Base-by-base conservation (phyloP, 2,113 vertebrate genomes). In the Acanthochromis polyacanthus region DNA sequence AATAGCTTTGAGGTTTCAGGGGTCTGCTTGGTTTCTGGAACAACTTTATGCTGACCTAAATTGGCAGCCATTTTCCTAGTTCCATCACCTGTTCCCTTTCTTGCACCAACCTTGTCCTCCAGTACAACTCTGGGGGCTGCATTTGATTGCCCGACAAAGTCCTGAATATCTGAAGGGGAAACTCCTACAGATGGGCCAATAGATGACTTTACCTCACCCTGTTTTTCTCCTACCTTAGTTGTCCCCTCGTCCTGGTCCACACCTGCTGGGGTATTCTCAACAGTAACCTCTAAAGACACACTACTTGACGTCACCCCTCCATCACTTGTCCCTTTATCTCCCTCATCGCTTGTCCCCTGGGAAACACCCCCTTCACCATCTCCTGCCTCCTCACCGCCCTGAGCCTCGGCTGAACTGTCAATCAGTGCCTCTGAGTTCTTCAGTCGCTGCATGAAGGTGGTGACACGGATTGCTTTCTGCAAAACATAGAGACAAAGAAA, bases 391-490 rank as follows among this genome's bases (percentile, higher is more conserved):
- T 86, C 84, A 20, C 75, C 55, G 6, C 63, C 78, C 67, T 89
- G 88, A 80, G 66, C 82, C 45, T 92, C 92, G 7, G 82, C 65
- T 36, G 84, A 89, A 50, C 71, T 92, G 70, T 94, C 90, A 53
- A 30, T 74, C 6, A 90, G 17, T 12, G 84, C 78, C 57, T 95
- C 95, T 4, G 94, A 84, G 56, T 95, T 95, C 77, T 95, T 93
- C 80, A 96, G 91, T 5, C 95, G 94, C 62, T 96, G 95, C 96
- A 96, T 96, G 87, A 96, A 96, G 19, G 96, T 96, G 50, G 96
- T 96, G 50, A 96, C 94, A 16, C 96, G 94, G 58, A 96, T 96
- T 0, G 96, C 96, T 95, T 96, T 96, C 96, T 96, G 94, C 50
- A 86, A 88, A 82, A 70, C 10, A 75, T 40, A 84, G 32, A 87